phyloP scores from a whole-genome alignment of 2,888 invertebrate species.

The Actias luna region DNA sequence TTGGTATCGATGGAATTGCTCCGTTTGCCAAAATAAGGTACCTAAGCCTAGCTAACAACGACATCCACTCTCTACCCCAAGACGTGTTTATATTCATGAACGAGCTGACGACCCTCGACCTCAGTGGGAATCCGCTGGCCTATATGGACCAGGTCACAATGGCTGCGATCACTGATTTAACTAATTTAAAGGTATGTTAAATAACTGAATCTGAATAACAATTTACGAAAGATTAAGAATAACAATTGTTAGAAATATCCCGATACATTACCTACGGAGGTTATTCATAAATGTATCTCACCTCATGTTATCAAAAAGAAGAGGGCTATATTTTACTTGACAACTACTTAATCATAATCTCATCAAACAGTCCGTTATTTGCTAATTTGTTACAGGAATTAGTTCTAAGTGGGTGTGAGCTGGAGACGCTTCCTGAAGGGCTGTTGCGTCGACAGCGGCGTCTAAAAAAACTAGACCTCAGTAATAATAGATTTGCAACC shows the following conservation, averaged over 20 bases:
- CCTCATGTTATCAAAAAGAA: too few relatives aligned
- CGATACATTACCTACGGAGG: too few relatives aligned
- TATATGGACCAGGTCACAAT: constrained; percentile 83
- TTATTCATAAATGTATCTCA: too few relatives aligned
- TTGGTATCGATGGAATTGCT: constrained; percentile 45
- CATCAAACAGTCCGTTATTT: too few relatives aligned
- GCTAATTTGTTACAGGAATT: constrained; percentile 70
- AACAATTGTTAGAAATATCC: background rate
- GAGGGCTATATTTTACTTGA: too few relatives aligned
- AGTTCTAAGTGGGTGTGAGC: constrained; percentile 83
- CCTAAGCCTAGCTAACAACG: constrained; percentile 85
- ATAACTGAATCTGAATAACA: too few relatives aligned
- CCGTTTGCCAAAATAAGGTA: constrained; percentile 76
- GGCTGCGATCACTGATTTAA: constrained; percentile 82
- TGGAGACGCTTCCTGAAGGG: constrained; percentile 80
- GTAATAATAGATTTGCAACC: constrained; percentile 80
- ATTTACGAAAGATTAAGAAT: too few relatives aligned
- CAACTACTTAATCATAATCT: too few relatives aligned
- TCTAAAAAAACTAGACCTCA: constrained; percentile 83
- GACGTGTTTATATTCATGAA: constrained; percentile 86
- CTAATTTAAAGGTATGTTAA: constrained; percentile 78
- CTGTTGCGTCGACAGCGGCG: constrained; percentile 83
- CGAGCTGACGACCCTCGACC: constrained; percentile 81
- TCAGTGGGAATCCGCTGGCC: constrained; percentile 87
- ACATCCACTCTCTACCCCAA: constrained; percentile 82